Base-by-base conservation (phyloP, 2,888 invertebrate genomes). In the Augiades crinisus region DNA sequence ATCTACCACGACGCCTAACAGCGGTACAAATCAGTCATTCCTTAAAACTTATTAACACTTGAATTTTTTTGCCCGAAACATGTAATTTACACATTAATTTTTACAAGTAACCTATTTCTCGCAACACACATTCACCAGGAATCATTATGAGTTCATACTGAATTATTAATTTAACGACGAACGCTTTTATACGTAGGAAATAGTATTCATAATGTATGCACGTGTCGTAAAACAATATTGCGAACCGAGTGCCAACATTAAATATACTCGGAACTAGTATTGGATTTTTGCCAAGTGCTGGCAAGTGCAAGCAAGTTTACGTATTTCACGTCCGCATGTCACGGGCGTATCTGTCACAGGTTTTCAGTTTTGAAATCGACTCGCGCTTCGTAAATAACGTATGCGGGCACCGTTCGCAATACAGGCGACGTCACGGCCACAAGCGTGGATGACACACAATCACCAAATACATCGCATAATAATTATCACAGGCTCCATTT, bases 21-120 rank as follows among this genome's bases (percentile, higher is more conserved):
- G 72, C 69, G 68, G 72, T 80, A 82, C 72, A 75, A 76, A 72
- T 86, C 86, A 86, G 86, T 85, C 85, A 78, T 79, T 82, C 75
- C 80, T 80, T 82, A 81, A 80, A 81, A 77, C 72, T 68, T 72
- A 70, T 72, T 73, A 68, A 75, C 62, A 60, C 54, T 56, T 57
- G 59, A 52, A 52, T 47, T 44, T 21, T n/a, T 30, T 17, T 34
- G 49, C 16, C 41, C 34, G 41, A 40, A 22, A 31, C 22, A 40
- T 47, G 47, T 38, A 30, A n/a, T 44, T 45, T 49, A 43, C 27
- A 43, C 41, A 43, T 34, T 50, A 34, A 7, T 34, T 34, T 36
- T 43, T 50, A 50, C 49, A 50, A 50, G 33, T 45, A 47, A 49
- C 40, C 49, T 38, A 46, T 43, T 16, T 31, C 24, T 33, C 44